Conservation (phyloP, 2,797 vertebrate species). For the Meriones psammophilus region DNA sequence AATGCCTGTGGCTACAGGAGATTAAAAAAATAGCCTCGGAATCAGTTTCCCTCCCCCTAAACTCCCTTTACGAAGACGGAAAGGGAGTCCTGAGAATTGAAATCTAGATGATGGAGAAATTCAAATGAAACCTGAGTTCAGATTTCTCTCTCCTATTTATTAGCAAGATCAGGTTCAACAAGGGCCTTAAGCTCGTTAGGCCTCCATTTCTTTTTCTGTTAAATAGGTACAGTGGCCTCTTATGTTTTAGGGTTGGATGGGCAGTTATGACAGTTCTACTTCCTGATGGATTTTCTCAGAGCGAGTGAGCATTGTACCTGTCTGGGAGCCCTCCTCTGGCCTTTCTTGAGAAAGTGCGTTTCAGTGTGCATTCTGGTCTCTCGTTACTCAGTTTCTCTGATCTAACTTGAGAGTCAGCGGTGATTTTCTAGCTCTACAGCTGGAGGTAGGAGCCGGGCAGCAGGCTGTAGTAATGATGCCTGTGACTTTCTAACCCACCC, state of each 20-base stretch:
- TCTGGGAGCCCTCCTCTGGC: not conserved
- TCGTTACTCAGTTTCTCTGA: not conserved
- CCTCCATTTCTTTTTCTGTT: not conserved
- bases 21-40: not conserved
- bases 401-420: not conserved
- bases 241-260: not conserved
- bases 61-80: not conserved
- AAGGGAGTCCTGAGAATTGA: not conserved
- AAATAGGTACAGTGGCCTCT: not conserved
- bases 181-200: not conserved
- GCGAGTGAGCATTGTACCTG: too few relatives aligned
- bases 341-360: not conserved
- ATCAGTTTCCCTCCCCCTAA: not conserved
- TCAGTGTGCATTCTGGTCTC: not conserved
- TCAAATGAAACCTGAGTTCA: not conserved
- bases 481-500: not conserved
- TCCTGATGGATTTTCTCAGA: not conserved
- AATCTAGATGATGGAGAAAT: not conserved
- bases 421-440: not conserved
- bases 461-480: accelerated
- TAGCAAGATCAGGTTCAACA: not conserved
- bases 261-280: not conserved
- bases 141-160: not conserved
- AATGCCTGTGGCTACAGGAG: not conserved
- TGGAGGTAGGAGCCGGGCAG: not conserved